Conservation (phyloP, 2,113 vertebrate genomes). For the Sciurus niger region DNA sequence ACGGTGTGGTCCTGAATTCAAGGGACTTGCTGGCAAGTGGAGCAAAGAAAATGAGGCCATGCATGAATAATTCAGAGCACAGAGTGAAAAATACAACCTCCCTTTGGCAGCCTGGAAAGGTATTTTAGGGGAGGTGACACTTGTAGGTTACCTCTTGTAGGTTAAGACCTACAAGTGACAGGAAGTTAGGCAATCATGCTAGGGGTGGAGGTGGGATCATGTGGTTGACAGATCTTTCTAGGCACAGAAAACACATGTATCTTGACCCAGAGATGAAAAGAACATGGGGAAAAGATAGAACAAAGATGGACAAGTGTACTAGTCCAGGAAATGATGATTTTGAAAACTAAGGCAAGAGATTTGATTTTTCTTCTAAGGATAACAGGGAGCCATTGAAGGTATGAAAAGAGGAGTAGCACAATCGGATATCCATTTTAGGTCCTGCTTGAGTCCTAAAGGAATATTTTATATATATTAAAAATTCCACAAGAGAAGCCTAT, state of each 20-base stretch:
- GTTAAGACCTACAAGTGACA: background rate
- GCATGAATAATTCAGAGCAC: rapidly evolving
- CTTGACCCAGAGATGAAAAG: background rate
- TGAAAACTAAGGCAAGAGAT: background rate
- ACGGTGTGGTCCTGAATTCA: background rate
- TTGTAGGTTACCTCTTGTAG: background rate
- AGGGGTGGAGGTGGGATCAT: background rate
- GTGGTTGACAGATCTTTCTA: background rate
- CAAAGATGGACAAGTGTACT: too few relatives aligned
- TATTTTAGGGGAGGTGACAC: background rate
- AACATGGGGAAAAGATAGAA: background rate
- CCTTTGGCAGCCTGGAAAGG: background rate
- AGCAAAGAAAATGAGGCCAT: background rate
- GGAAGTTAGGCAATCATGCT: background rate
- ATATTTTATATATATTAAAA: background rate
- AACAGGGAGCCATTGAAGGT: background rate
- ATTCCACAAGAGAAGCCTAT: background rate
- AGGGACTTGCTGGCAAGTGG: background rate
- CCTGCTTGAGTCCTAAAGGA: background rate
- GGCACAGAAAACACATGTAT: background rate
- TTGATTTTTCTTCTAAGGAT: background rate
- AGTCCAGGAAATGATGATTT: too few relatives aligned
- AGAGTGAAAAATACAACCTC: background rate
- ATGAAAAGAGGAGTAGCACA: background rate
- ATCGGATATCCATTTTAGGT: background rate